These are phyloP conservation scores for Pundamilia nyererei DNA, from an alignment of 2,113 vertebrate genomes.

Conservation along the genomic window DNA sequence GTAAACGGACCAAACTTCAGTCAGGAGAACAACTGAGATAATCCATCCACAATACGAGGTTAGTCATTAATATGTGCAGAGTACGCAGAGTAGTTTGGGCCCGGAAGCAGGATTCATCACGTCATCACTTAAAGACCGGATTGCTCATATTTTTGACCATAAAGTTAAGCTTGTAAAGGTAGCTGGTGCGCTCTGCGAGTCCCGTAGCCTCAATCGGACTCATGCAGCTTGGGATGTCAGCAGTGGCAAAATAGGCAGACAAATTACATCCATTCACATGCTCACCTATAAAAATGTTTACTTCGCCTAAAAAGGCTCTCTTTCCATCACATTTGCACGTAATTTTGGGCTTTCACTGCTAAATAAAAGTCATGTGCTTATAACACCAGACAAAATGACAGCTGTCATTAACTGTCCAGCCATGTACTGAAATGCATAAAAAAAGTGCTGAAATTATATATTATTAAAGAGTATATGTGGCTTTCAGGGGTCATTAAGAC, in stretches of 20 bases:
- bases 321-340: background rate
- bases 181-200: background rate
- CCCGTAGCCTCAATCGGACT: background rate
- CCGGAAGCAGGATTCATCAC: background rate
- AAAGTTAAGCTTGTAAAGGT: background rate
- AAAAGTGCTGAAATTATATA: background rate
- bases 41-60: fast-evolving
- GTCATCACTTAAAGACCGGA: background rate
- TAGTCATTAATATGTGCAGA: background rate
- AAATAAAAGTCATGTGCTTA: background rate
- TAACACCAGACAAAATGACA: background rate
- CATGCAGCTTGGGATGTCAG: background rate
- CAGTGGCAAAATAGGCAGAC: background rate
- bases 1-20: background rate
- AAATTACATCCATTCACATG: background rate
- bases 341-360: background rate
- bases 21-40: background rate
- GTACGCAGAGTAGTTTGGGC: background rate
- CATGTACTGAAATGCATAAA: background rate
- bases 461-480: background rate
- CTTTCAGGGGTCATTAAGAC: background rate
- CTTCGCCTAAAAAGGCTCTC: background rate
- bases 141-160: background rate
- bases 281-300: background rate
- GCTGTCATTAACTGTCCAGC: background rate